phyloP scores from a whole-genome alignment of 1,140 invertebrate species.

The Drosophila willistoni region DNA sequence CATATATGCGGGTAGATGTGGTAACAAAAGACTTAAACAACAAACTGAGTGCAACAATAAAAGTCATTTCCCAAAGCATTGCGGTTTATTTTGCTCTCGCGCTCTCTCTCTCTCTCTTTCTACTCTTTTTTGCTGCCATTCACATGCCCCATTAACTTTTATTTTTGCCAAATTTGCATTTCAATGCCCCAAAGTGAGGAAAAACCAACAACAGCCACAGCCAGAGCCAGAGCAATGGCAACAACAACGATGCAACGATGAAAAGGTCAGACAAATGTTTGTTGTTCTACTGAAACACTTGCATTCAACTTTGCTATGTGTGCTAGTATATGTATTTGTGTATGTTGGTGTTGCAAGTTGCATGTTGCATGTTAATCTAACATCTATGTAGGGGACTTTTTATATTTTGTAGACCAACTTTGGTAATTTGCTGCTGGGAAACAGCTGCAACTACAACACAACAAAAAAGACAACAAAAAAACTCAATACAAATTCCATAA shows the following conservation, averaged over 20 bases:
- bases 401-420: constrained; percentile 50
- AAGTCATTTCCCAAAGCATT: constrained; percentile 68
- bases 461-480: constrained; percentile 23
- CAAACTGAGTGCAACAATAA: constrained; percentile 60
- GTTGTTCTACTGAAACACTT: constrained; percentile 73
- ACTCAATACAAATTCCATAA: constrained; percentile 63
- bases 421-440: constrained; percentile 53
- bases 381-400: constrained; percentile 72
- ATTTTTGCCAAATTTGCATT: constrained; percentile 79
- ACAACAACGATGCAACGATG: constrained; percentile 46
- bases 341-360: constrained; percentile 41
- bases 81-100: constrained; percentile 22
- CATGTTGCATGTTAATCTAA: constrained; percentile 71
- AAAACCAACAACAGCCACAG: constrained; percentile 27
- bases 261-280: constrained; percentile 80
- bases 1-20: neutral
- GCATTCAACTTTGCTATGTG: constrained; percentile 34
- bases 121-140: constrained; percentile 58
- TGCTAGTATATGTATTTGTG: constrained; percentile 21
- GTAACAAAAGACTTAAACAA: constrained; percentile 63
- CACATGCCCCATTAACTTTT: constrained; percentile 81
- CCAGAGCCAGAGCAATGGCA: neutral
- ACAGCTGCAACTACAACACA: constrained; percentile 45
- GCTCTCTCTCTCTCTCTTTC: neutral
- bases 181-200: constrained; percentile 75